Evolutionary conservation across 2,888 invertebrate species (phyloP).

Genomic region (Dasypogon diadema): DNA sequence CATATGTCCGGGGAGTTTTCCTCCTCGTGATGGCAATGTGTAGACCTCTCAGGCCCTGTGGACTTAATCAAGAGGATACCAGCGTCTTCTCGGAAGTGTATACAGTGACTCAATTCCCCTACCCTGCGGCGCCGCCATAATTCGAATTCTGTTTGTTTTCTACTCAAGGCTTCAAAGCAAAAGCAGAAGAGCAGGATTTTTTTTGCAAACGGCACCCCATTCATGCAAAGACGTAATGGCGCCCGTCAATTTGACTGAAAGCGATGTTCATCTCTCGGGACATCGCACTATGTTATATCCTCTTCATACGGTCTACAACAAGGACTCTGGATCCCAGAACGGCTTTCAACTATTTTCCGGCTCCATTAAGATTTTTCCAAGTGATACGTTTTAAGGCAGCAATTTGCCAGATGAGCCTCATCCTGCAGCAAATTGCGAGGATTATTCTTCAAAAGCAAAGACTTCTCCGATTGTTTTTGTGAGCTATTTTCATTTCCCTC

Average conservation of each 20-base stretch:
- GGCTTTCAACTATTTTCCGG: constrained; percentile 47
- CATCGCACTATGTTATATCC: not conserved
- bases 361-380: constrained; percentile 42
- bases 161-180: not conserved
- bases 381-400: constrained; percentile 37
- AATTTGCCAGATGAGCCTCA: constrained; percentile 41
- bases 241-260: constrained; percentile 47
- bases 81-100: not conserved
- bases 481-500: not conserved
- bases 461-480: constrained; percentile 32
- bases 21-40: constrained; percentile 7
- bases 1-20: constrained; percentile 36
- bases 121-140: not conserved
- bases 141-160: constrained; percentile 6
- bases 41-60: not conserved
- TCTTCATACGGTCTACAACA: not conserved
- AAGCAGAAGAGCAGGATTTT: constrained; percentile 14
- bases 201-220: constrained; percentile 19
- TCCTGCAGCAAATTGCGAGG: constrained; percentile 33
- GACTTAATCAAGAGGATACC: constrained; percentile 41
- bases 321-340: not conserved
- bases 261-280: constrained; percentile 21
- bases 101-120: constrained; percentile 15
- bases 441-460: constrained; percentile 32
- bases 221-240: constrained; percentile 38